Percentiles rank a stretch among this genome's conserved stretches.
phyloP scores from a whole-genome alignment of 2,888 invertebrate genomes.

The Heliothis peltigera region DNA sequence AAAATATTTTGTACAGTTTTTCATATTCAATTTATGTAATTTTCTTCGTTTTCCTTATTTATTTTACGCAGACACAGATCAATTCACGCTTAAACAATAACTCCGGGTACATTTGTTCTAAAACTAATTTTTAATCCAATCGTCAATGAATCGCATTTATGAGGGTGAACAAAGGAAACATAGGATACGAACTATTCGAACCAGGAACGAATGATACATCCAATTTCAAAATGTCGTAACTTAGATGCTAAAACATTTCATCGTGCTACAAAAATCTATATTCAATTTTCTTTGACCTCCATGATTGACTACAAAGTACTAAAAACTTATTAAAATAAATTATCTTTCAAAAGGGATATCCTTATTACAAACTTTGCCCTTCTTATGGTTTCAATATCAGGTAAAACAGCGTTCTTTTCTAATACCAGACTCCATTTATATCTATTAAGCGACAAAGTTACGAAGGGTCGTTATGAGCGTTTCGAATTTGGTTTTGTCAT shows the following conservation, averaged over 20 bases:
- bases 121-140: no score
- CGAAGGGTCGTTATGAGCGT: constrained; percentile 10
- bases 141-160: no score
- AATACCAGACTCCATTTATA: constrained; percentile 38
- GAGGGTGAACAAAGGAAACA: no score
- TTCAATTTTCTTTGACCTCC: background rate
- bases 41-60: background rate
- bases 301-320: background rate
- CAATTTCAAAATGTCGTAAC: no score
- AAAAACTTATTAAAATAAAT: constrained; percentile 30
- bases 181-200: no score
- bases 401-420: constrained; percentile 16
- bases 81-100: no score
- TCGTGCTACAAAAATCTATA: background rate
- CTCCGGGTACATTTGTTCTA: background rate
- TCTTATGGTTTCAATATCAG: constrained; percentile 1
- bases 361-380: constrained; percentile 5
- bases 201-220: no score
- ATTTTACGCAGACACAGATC: no score
- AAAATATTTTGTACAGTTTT: background rate
- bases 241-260: no score
- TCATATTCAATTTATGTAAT: background rate
- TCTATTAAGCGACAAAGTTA: constrained; percentile 37
- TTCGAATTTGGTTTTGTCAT: constrained; percentile 25
- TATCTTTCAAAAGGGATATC: constrained; percentile 16